Percentiles rank a stretch among this genome's conserved stretches.
Conservation (phyloP, 1,140 invertebrate species). For the Spodoptera frugiperda region DNA sequence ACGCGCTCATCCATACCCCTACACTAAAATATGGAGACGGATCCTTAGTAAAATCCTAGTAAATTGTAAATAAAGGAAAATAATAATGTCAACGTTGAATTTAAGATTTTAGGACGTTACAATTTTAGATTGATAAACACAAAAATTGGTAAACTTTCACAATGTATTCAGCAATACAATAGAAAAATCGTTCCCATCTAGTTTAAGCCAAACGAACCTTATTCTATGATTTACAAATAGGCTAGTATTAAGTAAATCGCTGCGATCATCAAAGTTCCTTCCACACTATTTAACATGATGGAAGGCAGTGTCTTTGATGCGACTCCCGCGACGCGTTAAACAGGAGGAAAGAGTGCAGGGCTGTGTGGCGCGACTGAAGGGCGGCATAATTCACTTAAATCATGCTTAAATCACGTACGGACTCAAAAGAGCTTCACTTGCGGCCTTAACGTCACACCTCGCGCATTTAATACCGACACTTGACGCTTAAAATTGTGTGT, state of each 20-base stretch:
- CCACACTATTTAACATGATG: constrained; percentile 55
- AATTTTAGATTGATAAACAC: too few species aligned
- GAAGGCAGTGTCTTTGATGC: constrained; percentile 62
- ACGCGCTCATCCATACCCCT: constrained; percentile 7
- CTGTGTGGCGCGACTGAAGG: constrained; percentile 44
- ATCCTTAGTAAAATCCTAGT: constrained; percentile 8
- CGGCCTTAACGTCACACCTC: constrained; percentile 33
- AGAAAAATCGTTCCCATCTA: too few species aligned
- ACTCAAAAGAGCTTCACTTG: constrained; percentile 54
- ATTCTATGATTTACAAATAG: constrained; percentile 3
- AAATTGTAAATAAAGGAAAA: constrained; percentile 10
- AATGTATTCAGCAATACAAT: too few species aligned
- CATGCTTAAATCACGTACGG: constrained; percentile 64
- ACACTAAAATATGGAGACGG: constrained; percentile 31
- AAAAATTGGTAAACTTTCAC: too few species aligned
- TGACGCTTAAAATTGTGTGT: constrained; percentile 3
- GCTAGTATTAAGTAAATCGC: constrained; percentile 6
- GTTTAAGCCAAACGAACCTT: too few species aligned
- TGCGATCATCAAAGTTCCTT: constrained; percentile 38
- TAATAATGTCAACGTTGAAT: too few species aligned
- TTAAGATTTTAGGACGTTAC: too few species aligned
- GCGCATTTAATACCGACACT: constrained; percentile 5
- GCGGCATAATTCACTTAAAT: constrained; percentile 75
- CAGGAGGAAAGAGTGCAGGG: constrained; percentile 55
- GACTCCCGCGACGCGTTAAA: constrained; percentile 66